Percentiles rank a stretch among this genome's conserved stretches.
phyloP scores from a whole-genome alignment of 1,140 invertebrate species.

The Muscidifurax raptorellus region DNA sequence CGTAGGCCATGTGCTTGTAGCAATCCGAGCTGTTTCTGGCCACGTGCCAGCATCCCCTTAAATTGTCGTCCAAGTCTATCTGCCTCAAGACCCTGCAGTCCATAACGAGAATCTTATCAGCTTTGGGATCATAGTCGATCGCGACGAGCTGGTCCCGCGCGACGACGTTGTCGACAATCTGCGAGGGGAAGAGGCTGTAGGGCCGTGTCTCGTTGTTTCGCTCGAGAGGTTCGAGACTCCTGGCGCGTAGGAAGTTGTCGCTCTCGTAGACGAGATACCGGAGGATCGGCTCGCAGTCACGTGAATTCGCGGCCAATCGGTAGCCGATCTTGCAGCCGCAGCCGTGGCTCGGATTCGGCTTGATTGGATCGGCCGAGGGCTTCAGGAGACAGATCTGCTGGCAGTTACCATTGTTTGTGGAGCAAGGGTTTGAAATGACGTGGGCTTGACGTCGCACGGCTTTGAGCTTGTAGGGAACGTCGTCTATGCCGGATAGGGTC shows the following conservation, averaged over 20 bases:
- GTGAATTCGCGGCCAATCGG: background rate
- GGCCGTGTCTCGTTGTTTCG: background rate
- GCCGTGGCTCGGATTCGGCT: background rate
- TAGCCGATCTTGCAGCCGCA: conserved; percentile 28
- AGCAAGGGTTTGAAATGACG: background rate
- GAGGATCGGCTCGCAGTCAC: conserved; percentile 8
- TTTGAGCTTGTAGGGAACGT: conserved; percentile 12
- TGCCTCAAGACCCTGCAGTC: background rate
- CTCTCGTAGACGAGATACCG: conserved; percentile 17
- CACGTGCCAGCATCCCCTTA: conserved; percentile 15
- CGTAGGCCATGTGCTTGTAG: conserved; percentile 15
- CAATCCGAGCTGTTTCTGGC: background rate
- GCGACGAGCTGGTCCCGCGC: background rate
- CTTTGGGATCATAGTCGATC: conserved; percentile 20
- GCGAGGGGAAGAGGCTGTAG: background rate
- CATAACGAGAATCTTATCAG: background rate
- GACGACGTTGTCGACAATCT: conserved; percentile 2
- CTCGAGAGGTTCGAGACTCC: background rate
- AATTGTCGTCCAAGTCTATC: conserved; percentile 13
- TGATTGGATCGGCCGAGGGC: background rate
- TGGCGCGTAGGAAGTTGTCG: background rate
- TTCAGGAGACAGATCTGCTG: conserved; percentile 23
- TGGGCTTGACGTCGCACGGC: background rate
- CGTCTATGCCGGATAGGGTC: background rate
- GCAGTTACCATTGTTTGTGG: background rate